Conservation (phyloP, 2,888 invertebrate species). For the Diaphora mendica region DNA sequence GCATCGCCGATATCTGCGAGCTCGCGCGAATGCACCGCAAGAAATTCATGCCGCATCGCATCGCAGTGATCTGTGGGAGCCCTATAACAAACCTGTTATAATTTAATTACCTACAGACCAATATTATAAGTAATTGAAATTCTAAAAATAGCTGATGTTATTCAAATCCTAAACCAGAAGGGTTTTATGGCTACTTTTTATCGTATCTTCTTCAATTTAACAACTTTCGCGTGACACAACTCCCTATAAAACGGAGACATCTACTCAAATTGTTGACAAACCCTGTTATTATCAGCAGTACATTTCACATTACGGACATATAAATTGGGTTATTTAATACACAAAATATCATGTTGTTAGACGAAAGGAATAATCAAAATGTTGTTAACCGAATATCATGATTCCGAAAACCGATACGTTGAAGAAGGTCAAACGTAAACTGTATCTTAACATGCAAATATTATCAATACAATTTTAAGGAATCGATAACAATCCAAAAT, state of each 20-base stretch:
- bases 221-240: constrained; percentile 28
- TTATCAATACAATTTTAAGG: constrained; percentile 42
- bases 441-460: constrained; percentile 58
- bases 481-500: constrained; percentile 57
- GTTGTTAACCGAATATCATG: constrained; percentile 42
- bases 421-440: constrained; percentile 47
- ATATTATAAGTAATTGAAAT: background rate
- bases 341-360: constrained; percentile 30
- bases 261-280: constrained; percentile 18
- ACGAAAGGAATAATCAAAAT: constrained; percentile 47
- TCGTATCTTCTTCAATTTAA: background rate
- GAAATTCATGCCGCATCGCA: too few relatives aligned
- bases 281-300: constrained; percentile 35
- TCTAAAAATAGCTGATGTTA: background rate
- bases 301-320: constrained; percentile 38
- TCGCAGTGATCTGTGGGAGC: too few relatives aligned
- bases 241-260: constrained; percentile 24
- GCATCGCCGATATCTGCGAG: too few relatives aligned
- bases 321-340: constrained; percentile 34
- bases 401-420: constrained; percentile 24
- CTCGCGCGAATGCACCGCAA: too few relatives aligned
- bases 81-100: too few relatives aligned
- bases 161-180: background rate
- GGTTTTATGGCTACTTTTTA: constrained; percentile 3
- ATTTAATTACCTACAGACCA: too few relatives aligned